Base-by-base conservation (phyloP, 2,888 invertebrate species). In the Serripes groenlandicus region DNA sequence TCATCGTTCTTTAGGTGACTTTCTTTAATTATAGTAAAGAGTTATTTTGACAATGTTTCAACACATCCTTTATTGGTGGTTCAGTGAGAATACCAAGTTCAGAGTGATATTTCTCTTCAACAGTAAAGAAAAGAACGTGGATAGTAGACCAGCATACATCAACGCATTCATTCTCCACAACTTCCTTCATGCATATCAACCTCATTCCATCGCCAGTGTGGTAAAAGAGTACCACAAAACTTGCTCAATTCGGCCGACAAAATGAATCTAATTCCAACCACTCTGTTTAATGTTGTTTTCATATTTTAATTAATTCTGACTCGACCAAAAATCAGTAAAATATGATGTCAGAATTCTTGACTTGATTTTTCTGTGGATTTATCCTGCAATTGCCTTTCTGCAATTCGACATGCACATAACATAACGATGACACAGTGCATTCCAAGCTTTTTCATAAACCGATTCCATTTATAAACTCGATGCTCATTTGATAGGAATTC, bases 41-140 rank as follows among this genome's bases (percentile, higher is more conserved):
- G n/a, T 78, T 54, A 69, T 78, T 83, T 56, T 83, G 78, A 30
- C 75, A 75, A 70, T 83, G 83, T 30, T 60, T 30, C 28, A 83
- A 68, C n/a, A 83, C 78, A 23, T 42, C 54, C 1, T 72, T 32
- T 21, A 76, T 23, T 3, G 52, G 26, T 23, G 83, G 83, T 3
- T 28, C 15, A 2, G 3, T 15, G n/a, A 11, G 26, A 69, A 83
- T 76, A 5, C 75, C 83, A 35, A 78, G 71, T 0, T 18, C 1
- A 0, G 75, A 3, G 9, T 37, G 35, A 23, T 60, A 58, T 23
- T 15, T 26, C 42, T 32, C 3, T 23, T 26, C 21, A 9, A 72
- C 35, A 28, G 26, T 42, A 35, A n/a, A 30, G 21, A 42, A 4
- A 7, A 83, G 52, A 3, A 78, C 62, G 35, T 68, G 23, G 21